Evolutionary conservation across 2,888 invertebrate genomes (phyloP).

Genomic region (Geotrupes spiniger): DNA sequence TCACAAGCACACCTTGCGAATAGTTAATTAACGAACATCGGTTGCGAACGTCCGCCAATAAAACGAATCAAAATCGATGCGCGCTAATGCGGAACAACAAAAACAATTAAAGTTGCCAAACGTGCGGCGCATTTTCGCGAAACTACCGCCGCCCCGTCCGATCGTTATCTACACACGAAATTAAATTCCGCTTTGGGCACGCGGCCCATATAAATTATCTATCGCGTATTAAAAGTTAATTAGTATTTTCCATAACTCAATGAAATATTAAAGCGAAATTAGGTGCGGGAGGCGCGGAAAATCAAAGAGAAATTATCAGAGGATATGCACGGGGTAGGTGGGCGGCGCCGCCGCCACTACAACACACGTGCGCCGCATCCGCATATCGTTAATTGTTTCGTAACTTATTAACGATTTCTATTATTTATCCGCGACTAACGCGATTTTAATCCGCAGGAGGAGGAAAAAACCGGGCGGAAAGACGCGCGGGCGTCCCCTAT

Average conservation of each 20-base stretch:
- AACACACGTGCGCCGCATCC: not conserved
- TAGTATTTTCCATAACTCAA: slow-evolving; percentile 19
- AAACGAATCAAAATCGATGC: slow-evolving; percentile 17
- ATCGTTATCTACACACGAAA: slow-evolving; percentile 6
- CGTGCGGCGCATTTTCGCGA: not conserved
- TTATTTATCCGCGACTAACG: slow-evolving; percentile 3
- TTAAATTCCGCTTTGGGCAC: slow-evolving; percentile 7
- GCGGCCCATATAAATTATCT: slow-evolving; percentile 13
- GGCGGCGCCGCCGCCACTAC: not conserved
- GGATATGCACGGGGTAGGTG: not conserved
- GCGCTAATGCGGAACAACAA: slow-evolving; percentile 6
- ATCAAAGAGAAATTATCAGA: slow-evolving; percentile 6
- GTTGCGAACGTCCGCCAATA: slow-evolving; percentile 1
- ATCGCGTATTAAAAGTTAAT: slow-evolving; percentile 17
- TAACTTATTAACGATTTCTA: slow-evolving; percentile 5
- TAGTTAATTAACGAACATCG: not conserved
- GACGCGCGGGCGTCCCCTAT: slow-evolving; percentile 8
- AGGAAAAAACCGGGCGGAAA: not conserved
- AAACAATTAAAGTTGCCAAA: slow-evolving; percentile 5
- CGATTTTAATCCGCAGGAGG: not conserved
- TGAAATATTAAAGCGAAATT: slow-evolving; percentile 13
- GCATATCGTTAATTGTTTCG: slow-evolving; percentile 2
- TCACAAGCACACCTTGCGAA: too few relatives aligned
- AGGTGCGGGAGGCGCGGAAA: slow-evolving; percentile 5
- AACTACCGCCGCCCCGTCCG: not conserved